Conservation (phyloP, 92 coral and sea anemone species). For the Hydrozoanthus gracilis region DNA sequence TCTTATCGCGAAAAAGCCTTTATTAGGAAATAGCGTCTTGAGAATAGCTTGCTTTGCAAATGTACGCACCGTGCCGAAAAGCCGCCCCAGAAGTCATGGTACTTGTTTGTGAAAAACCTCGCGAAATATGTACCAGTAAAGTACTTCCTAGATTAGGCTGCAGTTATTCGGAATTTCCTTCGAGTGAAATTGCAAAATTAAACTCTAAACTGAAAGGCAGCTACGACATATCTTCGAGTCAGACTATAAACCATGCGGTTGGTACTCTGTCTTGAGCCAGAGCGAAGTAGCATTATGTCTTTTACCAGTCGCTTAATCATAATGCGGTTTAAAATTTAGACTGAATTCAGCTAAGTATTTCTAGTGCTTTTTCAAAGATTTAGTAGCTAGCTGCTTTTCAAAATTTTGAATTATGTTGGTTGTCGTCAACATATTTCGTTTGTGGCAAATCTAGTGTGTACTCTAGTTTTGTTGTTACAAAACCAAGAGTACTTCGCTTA, state of each 20-base stretch:
- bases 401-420: background rate
- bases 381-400: background rate
- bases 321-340: background rate
- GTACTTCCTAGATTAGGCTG: background rate
- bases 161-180: background rate
- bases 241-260: background rate
- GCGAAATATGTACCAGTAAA: background rate
- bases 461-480: background rate
- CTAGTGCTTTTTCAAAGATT: background rate
- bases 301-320: background rate
- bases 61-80: background rate
- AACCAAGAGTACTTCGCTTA: background rate
- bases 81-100: background rate
- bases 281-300: background rate
- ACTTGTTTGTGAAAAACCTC: background rate
- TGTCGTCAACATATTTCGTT: background rate
- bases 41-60: background rate
- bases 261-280: background rate
- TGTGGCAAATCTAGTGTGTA: background rate
- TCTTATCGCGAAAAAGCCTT: background rate
- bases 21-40: constrained; percentile 1
- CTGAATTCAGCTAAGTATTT: background rate
- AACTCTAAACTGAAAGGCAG: background rate
- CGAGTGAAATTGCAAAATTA: background rate
- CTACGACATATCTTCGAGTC: background rate